A percentile compares a stretch with the other conserved stretches of the same genome.
These are phyloP conservation scores for Myotis myotis DNA, from an alignment of 2,797 vertebrate genomes.

Conservation along the genomic window DNA sequence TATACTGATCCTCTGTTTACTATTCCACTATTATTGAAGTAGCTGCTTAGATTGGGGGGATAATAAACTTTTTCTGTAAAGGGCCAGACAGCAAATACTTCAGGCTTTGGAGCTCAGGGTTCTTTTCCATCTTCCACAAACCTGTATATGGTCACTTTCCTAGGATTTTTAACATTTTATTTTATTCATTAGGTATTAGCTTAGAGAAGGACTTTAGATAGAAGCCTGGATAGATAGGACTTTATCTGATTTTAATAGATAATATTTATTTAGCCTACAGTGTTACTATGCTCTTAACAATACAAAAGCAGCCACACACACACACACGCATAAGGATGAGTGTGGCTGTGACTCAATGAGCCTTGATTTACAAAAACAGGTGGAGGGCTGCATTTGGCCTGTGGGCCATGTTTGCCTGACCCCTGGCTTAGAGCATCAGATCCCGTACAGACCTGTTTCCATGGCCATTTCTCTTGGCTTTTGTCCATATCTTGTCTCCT, in stretches of 20 bases:
- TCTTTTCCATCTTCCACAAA: background rate
- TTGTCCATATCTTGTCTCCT: background rate
- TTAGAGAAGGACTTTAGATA: background rate
- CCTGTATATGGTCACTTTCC: background rate
- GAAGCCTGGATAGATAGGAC: background rate
- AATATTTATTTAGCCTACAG: background rate
- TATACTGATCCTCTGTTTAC: background rate
- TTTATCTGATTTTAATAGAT: slow-evolving; percentile 12
- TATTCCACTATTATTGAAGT: background rate
- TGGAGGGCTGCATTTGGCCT: background rate
- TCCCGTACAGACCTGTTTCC: background rate
- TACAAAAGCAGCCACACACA: background rate
- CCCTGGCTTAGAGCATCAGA: background rate
- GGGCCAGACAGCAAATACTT: background rate
- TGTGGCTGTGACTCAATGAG: background rate
- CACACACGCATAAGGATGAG: background rate
- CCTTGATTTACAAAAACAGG: background rate
- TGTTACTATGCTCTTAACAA: background rate
- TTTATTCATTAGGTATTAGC: background rate
- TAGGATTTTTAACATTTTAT: background rate
- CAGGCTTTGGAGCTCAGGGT: background rate
- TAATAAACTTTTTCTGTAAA: background rate
- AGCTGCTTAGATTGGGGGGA: background rate
- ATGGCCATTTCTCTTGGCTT: background rate
- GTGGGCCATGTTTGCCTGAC: background rate